Evolutionary conservation across 37 sponge, comb jelly and placozoan genomes (phyloP), one percentile per base, ranked within the genome.

Genomic region (Ephydatia muelleri): DNA sequence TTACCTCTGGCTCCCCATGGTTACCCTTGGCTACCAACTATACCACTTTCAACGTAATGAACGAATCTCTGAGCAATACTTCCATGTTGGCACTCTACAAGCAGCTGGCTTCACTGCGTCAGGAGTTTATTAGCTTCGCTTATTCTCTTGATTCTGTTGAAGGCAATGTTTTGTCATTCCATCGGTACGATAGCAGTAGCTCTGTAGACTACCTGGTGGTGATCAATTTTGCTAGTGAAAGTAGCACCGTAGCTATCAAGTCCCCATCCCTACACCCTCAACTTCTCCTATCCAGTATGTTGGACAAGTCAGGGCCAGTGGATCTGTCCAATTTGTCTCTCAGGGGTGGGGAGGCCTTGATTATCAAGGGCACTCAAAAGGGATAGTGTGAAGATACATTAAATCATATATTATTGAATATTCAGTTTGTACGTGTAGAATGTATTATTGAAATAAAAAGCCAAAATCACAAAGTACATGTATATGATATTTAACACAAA

Each of bases 11-110:
- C 22, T 72, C 23, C 0, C 90, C 97, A 26, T 96, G 97, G 97
- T 72, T 96, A 48, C 97, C 97, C 32, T n/a, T 96, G 25, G 82
- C 87, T 22, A n/a, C 74, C 43, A 89, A 91, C 48, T 91, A 85
- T 35, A 75, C 82, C n/a, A 25, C 31, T 0, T 88, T 70, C 49
- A 94, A 94, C 67, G 92, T 91, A 4, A 76, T 87, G 27, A 85
- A 83, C 2, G 90, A 93, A 57, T 67, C 36, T 1, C 36, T 68
- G 21, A 78, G 84, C 36, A 79, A 76, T 72, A 29, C 33, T 13
- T 93, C 94, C 23, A 83, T 80, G 77, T 65, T 96, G 36, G 5
- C 39, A 13, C 76, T 93, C 11, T 96, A 94, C 76, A 73, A 78
- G 25, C 43, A 47, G 30, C 72, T 96, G 31, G 85, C 82, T 9